These are phyloP conservation scores for Cryptophagus acutangulus DNA, from an alignment of 2,888 invertebrate species.

Conservation along the genomic window DNA sequence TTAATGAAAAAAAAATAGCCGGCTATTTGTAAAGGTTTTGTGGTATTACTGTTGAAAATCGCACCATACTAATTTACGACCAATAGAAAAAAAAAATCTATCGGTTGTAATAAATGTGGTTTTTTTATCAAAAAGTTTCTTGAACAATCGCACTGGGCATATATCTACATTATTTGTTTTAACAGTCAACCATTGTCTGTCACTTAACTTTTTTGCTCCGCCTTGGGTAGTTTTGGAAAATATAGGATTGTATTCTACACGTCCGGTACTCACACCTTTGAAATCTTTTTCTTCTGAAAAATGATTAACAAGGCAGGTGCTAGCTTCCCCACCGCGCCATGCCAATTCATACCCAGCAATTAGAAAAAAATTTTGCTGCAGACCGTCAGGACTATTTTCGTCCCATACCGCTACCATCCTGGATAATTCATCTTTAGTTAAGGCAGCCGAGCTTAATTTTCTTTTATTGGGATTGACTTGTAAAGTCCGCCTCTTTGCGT, in stretches of 20 bases:
- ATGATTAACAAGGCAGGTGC: not conserved
- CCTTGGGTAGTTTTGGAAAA: constrained; percentile 24
- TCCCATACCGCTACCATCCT: not conserved
- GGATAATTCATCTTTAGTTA: not conserved
- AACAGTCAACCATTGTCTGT: constrained; percentile 20
- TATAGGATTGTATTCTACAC: constrained; percentile 23
- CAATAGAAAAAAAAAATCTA: too few species aligned
- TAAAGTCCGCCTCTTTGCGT: not conserved
- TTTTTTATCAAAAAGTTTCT: too few species aligned
- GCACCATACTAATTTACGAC: too few species aligned
- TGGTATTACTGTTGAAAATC: too few species aligned
- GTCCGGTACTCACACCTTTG: constrained; percentile 11
- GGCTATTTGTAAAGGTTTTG: too few species aligned
- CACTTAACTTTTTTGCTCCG: constrained; percentile 15
- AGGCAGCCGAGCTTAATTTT: not conserved
- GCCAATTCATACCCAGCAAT: constrained; percentile 8
- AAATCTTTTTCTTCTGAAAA: constrained; percentile 1
- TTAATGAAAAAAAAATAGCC: too few species aligned
- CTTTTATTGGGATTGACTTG: not conserved
- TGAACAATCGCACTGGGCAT: constrained; percentile 17
- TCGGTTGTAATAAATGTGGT: too few species aligned
- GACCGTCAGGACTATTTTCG: too few species aligned
- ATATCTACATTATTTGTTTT: constrained; percentile 15
- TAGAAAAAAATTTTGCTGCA: constrained; percentile 11
- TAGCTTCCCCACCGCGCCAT: constrained; percentile 8